Evolutionary conservation across 2,888 invertebrate species (phyloP).

Genomic region (Pheosia gnoma): DNA sequence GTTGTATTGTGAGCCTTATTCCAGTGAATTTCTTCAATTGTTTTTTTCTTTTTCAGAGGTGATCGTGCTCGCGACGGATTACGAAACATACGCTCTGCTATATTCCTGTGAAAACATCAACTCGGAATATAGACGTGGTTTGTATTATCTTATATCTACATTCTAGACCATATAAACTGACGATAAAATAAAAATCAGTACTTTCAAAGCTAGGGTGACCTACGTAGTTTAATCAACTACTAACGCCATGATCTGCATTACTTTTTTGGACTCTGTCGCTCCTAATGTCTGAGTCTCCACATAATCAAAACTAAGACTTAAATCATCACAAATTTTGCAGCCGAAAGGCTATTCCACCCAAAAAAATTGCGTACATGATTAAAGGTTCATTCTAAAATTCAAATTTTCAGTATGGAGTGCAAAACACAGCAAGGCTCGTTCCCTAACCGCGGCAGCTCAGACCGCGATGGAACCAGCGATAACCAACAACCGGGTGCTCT

Average conservation of each 20-base stretch:
- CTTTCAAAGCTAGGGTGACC: too few relatives aligned
- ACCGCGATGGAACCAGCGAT: conserved; percentile 48
- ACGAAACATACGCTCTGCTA: conserved; percentile 63
- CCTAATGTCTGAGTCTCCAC: too few relatives aligned
- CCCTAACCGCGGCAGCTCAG: conserved; percentile 45
- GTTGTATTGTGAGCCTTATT: too few relatives aligned
- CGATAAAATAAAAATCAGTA: too few relatives aligned
- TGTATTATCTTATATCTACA: conserved; percentile 20
- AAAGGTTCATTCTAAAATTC: too few relatives aligned
- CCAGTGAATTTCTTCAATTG: background rate
- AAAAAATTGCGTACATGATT: too few relatives aligned
- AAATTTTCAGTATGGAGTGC: conserved; percentile 69
- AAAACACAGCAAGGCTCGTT: conserved; percentile 62
- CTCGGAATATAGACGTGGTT: conserved; percentile 60
- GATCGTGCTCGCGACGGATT: conserved; percentile 70
- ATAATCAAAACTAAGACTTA: too few relatives aligned
- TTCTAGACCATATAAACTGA: background rate
- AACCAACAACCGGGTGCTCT: conserved; percentile 47
- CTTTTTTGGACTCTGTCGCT: too few relatives aligned
- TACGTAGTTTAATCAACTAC: too few relatives aligned
- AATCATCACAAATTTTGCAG: too few relatives aligned
- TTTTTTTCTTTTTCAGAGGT: conserved; percentile 50
- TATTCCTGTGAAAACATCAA: conserved; percentile 65
- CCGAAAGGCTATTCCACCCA: too few relatives aligned
- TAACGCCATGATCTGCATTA: too few relatives aligned